Conservation (phyloP, 1,140 invertebrate species). For the Lanistes nyassanus region DNA sequence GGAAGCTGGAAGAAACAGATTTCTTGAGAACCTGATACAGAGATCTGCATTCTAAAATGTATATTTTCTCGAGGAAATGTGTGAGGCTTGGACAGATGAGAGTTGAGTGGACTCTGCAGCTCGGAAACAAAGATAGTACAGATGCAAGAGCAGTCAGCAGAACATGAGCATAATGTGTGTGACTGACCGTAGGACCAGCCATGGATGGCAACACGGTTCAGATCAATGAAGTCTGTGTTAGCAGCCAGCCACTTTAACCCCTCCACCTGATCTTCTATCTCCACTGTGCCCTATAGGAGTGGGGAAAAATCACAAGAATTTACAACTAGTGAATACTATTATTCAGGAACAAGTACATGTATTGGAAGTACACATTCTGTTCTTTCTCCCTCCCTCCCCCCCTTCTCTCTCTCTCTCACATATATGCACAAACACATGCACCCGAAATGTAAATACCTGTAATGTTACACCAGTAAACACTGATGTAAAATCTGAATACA, state of each 20-base stretch:
- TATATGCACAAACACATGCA: not conserved
- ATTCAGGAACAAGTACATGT: too few relatives aligned
- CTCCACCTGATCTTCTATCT: conserved; percentile 96
- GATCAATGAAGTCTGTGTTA: conserved; percentile 86
- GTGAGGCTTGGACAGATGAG: not conserved
- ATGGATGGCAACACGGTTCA: conserved; percentile 91
- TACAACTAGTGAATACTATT: too few relatives aligned
- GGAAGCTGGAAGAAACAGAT: too few relatives aligned
- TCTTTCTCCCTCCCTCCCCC: not conserved
- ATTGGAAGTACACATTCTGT: too few relatives aligned
- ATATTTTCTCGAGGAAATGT: not conserved
- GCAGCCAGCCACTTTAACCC: conserved; percentile 88
- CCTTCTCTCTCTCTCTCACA: not conserved
- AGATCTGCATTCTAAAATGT: not conserved
- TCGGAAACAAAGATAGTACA: conserved; percentile 1
- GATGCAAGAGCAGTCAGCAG: not conserved
- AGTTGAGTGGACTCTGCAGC: not conserved
- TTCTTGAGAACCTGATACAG: not conserved
- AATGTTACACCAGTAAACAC: too few relatives aligned
- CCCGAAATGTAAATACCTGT: too few relatives aligned
- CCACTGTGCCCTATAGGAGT: conserved; percentile 82
- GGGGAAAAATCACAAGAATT: not conserved
- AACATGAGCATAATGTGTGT: not conserved
- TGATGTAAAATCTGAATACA: too few relatives aligned
- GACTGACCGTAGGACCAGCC: conserved; percentile 96